phyloP scores from a whole-genome alignment of 2,113 vertebrate species.

The Prionailurus viverrinus region DNA sequence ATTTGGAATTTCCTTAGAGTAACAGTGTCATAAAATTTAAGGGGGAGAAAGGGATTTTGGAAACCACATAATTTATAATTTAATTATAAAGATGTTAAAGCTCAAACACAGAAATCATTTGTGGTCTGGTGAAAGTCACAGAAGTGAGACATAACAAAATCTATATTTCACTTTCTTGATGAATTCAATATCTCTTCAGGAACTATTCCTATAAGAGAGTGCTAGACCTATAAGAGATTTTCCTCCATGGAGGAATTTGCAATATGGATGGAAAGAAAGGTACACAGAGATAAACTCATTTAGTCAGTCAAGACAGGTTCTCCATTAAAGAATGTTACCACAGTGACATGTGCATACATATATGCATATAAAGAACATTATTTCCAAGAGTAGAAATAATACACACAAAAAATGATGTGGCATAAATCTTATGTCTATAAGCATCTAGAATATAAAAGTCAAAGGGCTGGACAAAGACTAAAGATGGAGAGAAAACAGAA shows the following conservation, averaged over 20 bases:
- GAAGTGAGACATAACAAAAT: not conserved
- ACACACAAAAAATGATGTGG: not conserved
- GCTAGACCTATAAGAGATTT: not conserved
- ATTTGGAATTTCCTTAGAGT: not conserved
- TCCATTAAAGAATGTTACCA: not conserved
- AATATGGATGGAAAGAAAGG: not conserved
- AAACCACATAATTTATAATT: not conserved
- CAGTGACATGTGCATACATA: fast-evolving
- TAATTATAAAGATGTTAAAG: not conserved
- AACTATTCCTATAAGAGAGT: not conserved
- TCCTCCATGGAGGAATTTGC: not conserved
- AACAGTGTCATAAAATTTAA: not conserved
- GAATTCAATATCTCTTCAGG: not conserved
- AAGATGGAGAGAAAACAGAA: not conserved
- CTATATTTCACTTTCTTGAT: not conserved
- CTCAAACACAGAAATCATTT: not conserved
- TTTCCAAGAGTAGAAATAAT: not conserved
- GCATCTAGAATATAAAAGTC: not conserved
- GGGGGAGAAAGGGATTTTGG: not conserved
- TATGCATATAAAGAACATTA: not conserved
- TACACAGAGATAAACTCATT: not conserved
- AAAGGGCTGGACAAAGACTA: not conserved
- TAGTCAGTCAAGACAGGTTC: not conserved
- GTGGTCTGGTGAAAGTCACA: not conserved
- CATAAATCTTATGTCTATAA: not conserved